Base-by-base conservation (phyloP, 2,888 invertebrate species). In the Hypsopygia costalis region DNA sequence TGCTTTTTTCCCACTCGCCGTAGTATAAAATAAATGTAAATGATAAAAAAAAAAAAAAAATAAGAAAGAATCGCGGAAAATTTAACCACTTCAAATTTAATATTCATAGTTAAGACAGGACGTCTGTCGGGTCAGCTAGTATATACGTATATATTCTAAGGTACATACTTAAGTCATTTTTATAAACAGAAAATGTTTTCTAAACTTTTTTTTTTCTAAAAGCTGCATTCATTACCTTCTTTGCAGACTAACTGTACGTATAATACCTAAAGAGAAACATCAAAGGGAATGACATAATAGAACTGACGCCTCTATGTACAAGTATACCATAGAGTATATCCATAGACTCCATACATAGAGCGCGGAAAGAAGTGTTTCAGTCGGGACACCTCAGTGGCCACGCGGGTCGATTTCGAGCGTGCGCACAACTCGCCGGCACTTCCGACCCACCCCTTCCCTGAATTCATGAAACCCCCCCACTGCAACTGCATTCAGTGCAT, bases 401-500 rank as follows among this genome's bases (percentile, higher is more conserved):
- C 57, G 72, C 70, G 71, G 74, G 87, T 89, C 89, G 89, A 89
- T 89, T 59, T 42, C 72, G 62, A 53, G 79, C 88, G 79, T 85
- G 88, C 89, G 89, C 88, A 69, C 29, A 57, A 22, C 28, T 34
- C 7, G 20, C 42, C 53, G 45, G 41, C 60, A 66, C 68, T 72
- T 73, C 81, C 78, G 57, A 65, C 62, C 66, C 56, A 58, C 59
- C 58, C 59, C 55, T 41, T 44, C 45, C 42, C 46, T 54, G 47
- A 37, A 44, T 69, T 62, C 55, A 55, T 64, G 66, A 65, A 69
- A 69, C 63, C 43, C 55, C 63, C 63, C 60, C 65, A 60, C 64
- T 86, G 86, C 87, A 85, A 82, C 78, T 88, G 88, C 87, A 88
- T 65, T 65, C 83, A 88, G 86, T 87, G 87, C 87, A 88, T 71